Evolutionary conservation across 2,113 vertebrate species (phyloP).

Genomic region (Phrynosoma platyrhinos): DNA sequence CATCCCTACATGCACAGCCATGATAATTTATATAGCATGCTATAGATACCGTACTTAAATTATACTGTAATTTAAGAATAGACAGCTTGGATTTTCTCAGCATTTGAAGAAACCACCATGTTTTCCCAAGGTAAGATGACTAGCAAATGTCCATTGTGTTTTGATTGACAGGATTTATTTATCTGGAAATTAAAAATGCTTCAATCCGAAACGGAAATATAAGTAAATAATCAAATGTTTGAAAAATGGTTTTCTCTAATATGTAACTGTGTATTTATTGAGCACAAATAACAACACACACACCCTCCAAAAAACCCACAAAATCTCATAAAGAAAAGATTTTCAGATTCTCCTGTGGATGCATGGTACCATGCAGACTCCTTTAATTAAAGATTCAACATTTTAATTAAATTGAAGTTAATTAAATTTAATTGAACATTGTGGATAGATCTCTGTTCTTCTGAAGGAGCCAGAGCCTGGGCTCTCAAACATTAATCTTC

Average conservation of each 20-base stretch:
- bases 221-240: background rate
- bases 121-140: background rate
- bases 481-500: constrained; percentile 45
- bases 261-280: background rate
- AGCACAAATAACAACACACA: background rate
- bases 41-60: too few species aligned
- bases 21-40: too few species aligned
- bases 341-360: background rate
- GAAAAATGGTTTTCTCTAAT: background rate
- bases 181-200: too few species aligned
- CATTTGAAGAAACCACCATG: background rate
- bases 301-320: background rate
- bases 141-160: background rate
- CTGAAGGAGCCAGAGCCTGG: background rate
- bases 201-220: background rate
- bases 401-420: background rate
- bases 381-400: background rate
- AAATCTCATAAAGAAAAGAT: background rate
- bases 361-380: background rate
- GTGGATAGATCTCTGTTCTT: constrained; percentile 4
- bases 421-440: constrained; percentile 23
- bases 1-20: too few species aligned
- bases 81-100: background rate
- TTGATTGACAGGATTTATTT: background rate
- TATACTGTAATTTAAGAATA: background rate